phyloP scores from a whole-genome alignment of 1,140 invertebrate genomes.

The Planococcus citri region DNA sequence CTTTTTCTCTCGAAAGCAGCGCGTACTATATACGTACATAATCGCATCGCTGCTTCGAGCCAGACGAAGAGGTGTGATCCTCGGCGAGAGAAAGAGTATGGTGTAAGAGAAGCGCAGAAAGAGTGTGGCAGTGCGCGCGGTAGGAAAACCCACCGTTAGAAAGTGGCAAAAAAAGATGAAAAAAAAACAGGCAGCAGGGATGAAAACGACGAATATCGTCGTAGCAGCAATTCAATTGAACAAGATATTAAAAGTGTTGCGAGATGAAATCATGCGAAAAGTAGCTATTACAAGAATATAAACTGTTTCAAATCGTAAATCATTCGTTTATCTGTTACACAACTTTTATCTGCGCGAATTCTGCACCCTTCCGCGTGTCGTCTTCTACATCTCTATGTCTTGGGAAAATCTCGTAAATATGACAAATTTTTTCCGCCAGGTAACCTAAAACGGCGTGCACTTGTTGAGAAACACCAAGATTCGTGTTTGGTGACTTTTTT shows the following conservation, averaged over 20 bases:
- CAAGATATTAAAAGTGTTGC: constrained; percentile 17
- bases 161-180: too few species aligned
- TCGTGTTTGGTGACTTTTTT: background rate
- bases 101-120: too few species aligned
- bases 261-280: constrained; percentile 19
- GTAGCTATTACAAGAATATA: constrained; percentile 18
- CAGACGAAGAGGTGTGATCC: background rate
- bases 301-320: constrained; percentile 11
- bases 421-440: background rate
- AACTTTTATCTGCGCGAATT: background rate
- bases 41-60: too few species aligned
- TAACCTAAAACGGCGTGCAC: too few species aligned
- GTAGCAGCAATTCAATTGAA: constrained; percentile 10
- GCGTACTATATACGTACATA: background rate
- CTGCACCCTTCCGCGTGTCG: background rate
- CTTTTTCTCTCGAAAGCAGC: background rate
- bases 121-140: too few species aligned
- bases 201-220: too few species aligned
- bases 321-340: constrained; percentile 4
- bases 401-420: background rate
- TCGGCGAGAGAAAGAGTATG: too few species aligned
- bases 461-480: background rate
- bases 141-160: too few species aligned
- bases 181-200: background rate
- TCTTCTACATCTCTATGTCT: too few species aligned